A percentile compares a stretch with the other conserved stretches of the same genome.
phyloP scores from a whole-genome alignment of 2,113 vertebrate species.

The Sylvietta virens region DNA sequence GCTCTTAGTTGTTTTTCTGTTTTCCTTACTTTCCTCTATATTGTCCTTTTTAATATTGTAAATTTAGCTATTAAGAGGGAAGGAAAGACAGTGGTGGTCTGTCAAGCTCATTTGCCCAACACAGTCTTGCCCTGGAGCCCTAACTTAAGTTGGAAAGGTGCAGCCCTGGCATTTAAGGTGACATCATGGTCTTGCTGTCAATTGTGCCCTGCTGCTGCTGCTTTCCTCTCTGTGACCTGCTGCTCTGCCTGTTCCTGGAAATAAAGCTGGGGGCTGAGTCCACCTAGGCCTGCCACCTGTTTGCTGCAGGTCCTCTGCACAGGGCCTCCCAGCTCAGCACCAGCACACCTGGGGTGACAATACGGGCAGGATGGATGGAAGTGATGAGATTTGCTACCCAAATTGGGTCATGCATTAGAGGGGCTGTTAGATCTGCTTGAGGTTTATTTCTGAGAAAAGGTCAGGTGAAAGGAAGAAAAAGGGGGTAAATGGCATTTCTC shows the following conservation, averaged over 20 bases:
- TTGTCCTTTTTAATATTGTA: neutral
- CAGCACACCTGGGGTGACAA: too few relatives aligned
- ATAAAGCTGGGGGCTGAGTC: neutral
- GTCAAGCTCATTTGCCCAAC: neutral
- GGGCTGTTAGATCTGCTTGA: neutral
- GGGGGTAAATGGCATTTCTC: rapidly evolving
- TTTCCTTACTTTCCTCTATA: neutral
- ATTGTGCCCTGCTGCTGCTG: rapidly evolving
- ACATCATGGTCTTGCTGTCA: rapidly evolving
- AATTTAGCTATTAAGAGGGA: neutral
- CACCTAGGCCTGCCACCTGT: neutral
- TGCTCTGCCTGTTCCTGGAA: neutral
- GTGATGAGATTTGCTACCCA: neutral
- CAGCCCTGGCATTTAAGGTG: neutral
- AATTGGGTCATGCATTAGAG: neutral
- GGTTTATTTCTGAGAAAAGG: neutral
- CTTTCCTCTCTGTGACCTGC: rapidly evolving
- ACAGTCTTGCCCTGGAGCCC: neutral
- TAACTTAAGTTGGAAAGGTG: rapidly evolving
- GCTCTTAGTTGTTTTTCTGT: neutral
- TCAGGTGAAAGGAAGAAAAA: neutral
- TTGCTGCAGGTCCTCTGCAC: neutral
- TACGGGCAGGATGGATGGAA: neutral
- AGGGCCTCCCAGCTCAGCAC: neutral
- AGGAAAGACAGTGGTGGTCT: neutral